These are phyloP conservation scores for Hirundichthys speculiger DNA, from an alignment of 2,113 vertebrate genomes.

Conservation along the genomic window DNA sequence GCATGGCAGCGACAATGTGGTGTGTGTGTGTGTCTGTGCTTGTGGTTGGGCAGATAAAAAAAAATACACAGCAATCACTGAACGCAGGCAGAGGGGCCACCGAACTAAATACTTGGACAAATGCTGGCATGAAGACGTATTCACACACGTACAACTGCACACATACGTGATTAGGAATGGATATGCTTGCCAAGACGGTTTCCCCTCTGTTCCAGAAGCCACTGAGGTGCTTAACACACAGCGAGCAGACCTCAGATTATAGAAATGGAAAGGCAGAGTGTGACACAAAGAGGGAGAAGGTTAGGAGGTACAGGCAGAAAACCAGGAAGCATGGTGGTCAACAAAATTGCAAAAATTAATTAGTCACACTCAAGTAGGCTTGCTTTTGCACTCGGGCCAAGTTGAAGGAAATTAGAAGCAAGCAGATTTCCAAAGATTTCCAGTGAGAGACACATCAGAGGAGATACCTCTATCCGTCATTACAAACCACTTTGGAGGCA, in stretches of 20 bases:
- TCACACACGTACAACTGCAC: not conserved
- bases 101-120: conserved; percentile 65
- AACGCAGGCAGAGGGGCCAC: conserved; percentile 68
- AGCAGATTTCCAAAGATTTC: conserved; percentile 21
- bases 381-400: conserved; percentile 48
- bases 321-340: conserved; percentile 70
- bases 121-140: conserved; percentile 50
- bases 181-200: conserved; percentile 75
- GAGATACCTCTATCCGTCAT: conserved; percentile 20
- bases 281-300: conserved; percentile 24
- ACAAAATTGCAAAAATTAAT: conserved; percentile 74
- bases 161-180: conserved; percentile 66
- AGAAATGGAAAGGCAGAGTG: conserved; percentile 47
- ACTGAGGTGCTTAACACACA: conserved; percentile 66
- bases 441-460: conserved; percentile 13
- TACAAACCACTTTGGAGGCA: not conserved
- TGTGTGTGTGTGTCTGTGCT: conserved; percentile 36
- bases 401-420: conserved; percentile 37
- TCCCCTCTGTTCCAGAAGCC: conserved; percentile 70
- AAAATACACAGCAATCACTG: conserved; percentile 57
- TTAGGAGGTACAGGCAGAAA: conserved; percentile 59
- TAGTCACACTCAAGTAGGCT: conserved; percentile 65
- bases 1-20: conserved; percentile 65
- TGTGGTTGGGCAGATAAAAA: conserved; percentile 61
- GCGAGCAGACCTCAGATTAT: conserved; percentile 66